Base-by-base conservation (phyloP, 1,140 invertebrate species). In the Zaprionus inermis region DNA sequence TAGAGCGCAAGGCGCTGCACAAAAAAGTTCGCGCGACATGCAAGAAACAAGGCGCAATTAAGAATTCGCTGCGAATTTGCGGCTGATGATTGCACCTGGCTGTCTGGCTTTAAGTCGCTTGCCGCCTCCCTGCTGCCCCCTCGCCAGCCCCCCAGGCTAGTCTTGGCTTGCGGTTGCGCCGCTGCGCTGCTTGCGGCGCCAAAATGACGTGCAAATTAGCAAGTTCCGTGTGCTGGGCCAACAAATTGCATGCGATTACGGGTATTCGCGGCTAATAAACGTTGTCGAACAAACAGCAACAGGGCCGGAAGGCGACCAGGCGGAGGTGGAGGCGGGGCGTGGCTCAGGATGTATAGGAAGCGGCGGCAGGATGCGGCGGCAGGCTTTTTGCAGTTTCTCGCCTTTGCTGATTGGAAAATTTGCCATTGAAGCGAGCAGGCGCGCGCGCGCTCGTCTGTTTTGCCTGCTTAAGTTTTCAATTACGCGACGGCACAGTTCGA, bases 201-300 rank as follows among this genome's bases (percentile, higher is more conserved):
- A 49, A 76, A 86, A 86, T 57, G 79, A 86, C 71, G 83, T 86
- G 83, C 78, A 86, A 86, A 86, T 88, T 83, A 80, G 72, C 83
- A 66, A 83, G 83, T 86, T 86, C 83, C 83, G 83, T 88, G 83
- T 66, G 67, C 73, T 52, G 67, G 38, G 65, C 52, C 64, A 77
- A 79, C 84, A 89, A 86, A 86, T 86, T 86, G 83, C 84, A 86
- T 89, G 83, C 80, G 83, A 86, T 86, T 86, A 86, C 71, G 66
- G 76, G 70, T 75, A 86, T 88, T 86, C 83, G 84, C 84, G 79
- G 83, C 83, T 86, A 88, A 86, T 86, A 88, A 86, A 86, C 75
- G 72, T 77, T 83, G 79, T 86, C 79, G 58, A 82, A 77, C 82
- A 88, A 82, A 88, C 82, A 88, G 76, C 69, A 71, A 76, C 70